phyloP scores from a whole-genome alignment of 2,797 vertebrate genomes.

The Gobio occitaniae region DNA sequence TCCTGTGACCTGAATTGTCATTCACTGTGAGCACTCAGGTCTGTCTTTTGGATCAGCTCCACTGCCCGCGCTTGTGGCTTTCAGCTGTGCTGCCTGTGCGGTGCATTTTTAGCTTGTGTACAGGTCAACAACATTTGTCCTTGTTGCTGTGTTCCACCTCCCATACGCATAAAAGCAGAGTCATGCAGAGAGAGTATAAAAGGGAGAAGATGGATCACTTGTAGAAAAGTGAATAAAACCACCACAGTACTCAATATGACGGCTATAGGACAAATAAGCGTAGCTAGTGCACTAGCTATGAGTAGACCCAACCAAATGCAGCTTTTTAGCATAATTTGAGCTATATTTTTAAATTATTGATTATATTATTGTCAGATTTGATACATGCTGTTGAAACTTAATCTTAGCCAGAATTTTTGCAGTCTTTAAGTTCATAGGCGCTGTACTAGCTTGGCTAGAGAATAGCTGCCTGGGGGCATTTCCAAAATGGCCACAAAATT shows the following conservation, averaged over 20 bases:
- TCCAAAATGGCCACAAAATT: not conserved
- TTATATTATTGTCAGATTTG: not conserved
- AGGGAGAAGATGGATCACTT: not conserved
- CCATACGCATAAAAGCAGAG: conserved; percentile 21
- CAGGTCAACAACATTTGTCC: conserved; percentile 16
- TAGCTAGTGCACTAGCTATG: not conserved
- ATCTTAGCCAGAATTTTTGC: not conserved
- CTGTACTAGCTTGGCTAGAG: not conserved
- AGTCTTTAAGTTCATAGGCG: not conserved
- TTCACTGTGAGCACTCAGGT: conserved; percentile 24
- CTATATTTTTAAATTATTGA: too few relatives aligned
- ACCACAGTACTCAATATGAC: not conserved
- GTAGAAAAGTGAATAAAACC: not conserved
- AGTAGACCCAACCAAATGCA: not conserved
- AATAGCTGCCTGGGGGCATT: not conserved
- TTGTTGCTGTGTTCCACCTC: not conserved
- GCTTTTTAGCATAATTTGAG: not conserved
- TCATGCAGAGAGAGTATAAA: not conserved
- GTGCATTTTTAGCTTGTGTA: conserved; percentile 25
- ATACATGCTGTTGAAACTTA: not conserved
- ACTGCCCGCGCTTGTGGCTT: conserved; percentile 22
- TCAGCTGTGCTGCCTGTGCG: conserved; percentile 24
- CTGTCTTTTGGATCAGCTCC: conserved; percentile 37
- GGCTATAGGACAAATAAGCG: not conserved
- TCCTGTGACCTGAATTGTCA: conserved; percentile 39